Evolutionary conservation across 2,797 vertebrate species (phyloP).

Genomic region (Helarctos malayanus): DNA sequence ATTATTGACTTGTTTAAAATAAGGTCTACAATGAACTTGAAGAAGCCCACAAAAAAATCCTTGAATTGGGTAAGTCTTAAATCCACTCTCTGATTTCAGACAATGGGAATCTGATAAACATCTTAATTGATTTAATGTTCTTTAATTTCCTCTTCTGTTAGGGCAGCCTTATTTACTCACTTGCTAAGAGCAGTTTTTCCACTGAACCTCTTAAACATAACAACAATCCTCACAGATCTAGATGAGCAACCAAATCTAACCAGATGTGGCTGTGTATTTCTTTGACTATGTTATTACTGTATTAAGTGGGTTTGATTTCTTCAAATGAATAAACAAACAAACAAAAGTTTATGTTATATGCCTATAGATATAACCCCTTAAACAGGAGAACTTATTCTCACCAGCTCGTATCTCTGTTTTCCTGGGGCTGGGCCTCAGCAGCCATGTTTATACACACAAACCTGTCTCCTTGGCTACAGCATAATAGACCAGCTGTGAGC

Average conservation of each 20-base stretch:
- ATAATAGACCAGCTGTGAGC: background rate
- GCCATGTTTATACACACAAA: background rate
- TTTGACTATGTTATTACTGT: background rate
- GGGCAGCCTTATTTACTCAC: background rate
- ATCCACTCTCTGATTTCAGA: background rate
- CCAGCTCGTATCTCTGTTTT: background rate
- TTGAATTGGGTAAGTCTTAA: background rate
- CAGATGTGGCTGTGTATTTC: background rate
- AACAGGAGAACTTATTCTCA: background rate
- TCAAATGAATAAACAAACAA: background rate
- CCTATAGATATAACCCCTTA: constrained; percentile 17
- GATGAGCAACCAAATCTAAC: background rate
- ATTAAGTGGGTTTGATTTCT: constrained; percentile 21
- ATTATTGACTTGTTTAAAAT: background rate
- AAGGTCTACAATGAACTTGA: background rate
- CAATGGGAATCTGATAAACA: background rate
- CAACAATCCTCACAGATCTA: background rate
- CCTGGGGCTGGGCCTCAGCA: background rate
- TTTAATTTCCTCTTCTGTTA: background rate
- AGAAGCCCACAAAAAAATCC: background rate
- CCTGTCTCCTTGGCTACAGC: background rate
- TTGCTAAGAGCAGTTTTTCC: background rate
- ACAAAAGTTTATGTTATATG: background rate
- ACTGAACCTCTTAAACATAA: background rate
- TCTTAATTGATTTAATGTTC: background rate